These are phyloP conservation scores for Unio delphinus DNA, from an alignment of 2,888 invertebrate species.

Conservation along the genomic window DNA sequence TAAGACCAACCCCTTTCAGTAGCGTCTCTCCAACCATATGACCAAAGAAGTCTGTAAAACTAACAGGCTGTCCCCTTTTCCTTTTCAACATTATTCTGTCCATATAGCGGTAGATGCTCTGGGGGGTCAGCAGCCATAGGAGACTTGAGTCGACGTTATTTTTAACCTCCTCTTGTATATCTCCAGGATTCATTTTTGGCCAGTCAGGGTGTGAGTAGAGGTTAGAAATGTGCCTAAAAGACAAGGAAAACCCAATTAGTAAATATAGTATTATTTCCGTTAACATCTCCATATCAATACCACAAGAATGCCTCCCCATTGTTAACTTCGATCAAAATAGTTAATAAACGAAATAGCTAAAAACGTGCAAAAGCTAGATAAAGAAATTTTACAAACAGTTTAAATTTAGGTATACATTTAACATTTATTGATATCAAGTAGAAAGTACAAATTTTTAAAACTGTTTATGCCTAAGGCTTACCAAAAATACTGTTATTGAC, in stretches of 20 bases:
- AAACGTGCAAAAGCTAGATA: too few species aligned
- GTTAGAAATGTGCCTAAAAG: constrained; percentile 71
- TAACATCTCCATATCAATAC: too few species aligned
- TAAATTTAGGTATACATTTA: too few species aligned
- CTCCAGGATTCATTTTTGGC: constrained; percentile 67
- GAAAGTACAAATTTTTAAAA: too few species aligned
- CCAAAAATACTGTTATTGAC: too few species aligned
- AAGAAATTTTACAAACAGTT: too few species aligned
- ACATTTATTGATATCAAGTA: too few species aligned
- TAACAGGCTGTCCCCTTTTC: constrained; percentile 71
- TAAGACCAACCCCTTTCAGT: constrained; percentile 66
- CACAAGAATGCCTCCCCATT: too few species aligned
- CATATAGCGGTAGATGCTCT: constrained; percentile 64
- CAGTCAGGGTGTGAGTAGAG: constrained; percentile 72
- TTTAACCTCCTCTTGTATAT: constrained; percentile 68
- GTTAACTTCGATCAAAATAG: too few species aligned
- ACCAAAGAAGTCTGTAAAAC: constrained; percentile 74
- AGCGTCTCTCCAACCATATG: constrained; percentile 72
- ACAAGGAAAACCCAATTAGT: neutral
- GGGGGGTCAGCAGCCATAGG: constrained; percentile 64
- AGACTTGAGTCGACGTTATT: constrained; percentile 68
- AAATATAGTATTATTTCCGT: too few species aligned
- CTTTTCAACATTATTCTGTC: constrained; percentile 68
- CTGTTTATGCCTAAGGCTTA: too few species aligned
- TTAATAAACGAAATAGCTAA: too few species aligned